Percentiles rank a stretch among this genome's conserved stretches.
phyloP scores from a whole-genome alignment of 2,797 vertebrate genomes.

The Muraenolepis orangiensis region DNA sequence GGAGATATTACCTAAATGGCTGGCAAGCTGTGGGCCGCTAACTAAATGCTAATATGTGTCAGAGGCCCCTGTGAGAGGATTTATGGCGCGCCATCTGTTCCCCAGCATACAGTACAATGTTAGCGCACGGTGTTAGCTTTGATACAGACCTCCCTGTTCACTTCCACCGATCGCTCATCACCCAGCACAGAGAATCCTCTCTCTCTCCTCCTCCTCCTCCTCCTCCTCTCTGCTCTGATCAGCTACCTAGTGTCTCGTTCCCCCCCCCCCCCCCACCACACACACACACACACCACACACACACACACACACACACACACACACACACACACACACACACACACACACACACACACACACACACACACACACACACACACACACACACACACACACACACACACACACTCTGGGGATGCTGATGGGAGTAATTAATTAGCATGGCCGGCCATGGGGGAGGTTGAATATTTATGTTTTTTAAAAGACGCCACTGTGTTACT shows the following conservation, averaged over 20 bases:
- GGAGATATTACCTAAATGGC: conserved; percentile 82
- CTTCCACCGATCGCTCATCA: conserved; percentile 75
- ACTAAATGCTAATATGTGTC: conserved; percentile 83
- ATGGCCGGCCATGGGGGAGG: conserved; percentile 24
- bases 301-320: no score
- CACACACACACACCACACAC: no score
- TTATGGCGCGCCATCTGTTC: conserved; percentile 82
- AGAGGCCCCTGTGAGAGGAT: conserved; percentile 73
- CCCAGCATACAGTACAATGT: conserved; percentile 77
- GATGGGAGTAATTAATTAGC: conserved; percentile 59
- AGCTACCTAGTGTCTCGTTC: no score
- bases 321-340: no score
- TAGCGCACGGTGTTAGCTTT: conserved; percentile 81
- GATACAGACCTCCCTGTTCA: conserved; percentile 78
- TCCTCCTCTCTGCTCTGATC: no score
- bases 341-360: no score
- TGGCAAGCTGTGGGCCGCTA: conserved; percentile 79
- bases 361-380: no score
- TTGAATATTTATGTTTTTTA: conserved; percentile 57
- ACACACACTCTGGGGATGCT: conserved; percentile 36
- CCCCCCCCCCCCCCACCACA: no score
- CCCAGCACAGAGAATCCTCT: conserved; percentile 61
- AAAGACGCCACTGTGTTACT: conserved; percentile 38
- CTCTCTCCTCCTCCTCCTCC: no score
- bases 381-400: no score